Conservation (phyloP, 2,888 invertebrate species). For the Zygaena filipendulae region DNA sequence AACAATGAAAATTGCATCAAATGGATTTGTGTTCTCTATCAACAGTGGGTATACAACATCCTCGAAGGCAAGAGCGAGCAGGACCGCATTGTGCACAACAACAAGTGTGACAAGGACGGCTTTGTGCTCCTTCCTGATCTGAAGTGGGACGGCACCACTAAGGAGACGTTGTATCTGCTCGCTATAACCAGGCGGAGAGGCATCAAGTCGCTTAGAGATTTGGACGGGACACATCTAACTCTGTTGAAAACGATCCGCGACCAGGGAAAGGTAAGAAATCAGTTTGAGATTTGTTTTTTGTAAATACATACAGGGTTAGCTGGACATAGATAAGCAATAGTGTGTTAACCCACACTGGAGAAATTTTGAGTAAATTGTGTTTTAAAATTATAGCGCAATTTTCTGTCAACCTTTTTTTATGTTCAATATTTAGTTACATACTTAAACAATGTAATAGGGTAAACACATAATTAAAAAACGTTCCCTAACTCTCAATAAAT, state of each 20-base stretch:
- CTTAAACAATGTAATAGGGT: too few species aligned
- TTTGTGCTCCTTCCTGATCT: conserved; percentile 93
- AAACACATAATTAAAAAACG: too few species aligned
- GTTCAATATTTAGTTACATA: too few species aligned
- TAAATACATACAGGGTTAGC: neutral
- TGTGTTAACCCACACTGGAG: too few species aligned
- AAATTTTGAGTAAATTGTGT: too few species aligned
- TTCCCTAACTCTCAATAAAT: too few species aligned
- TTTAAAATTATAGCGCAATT: too few species aligned
- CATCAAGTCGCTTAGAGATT: conserved; percentile 87
- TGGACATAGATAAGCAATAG: too few species aligned
- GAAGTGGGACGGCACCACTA: conserved; percentile 90
- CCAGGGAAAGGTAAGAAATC: conserved; percentile 72
- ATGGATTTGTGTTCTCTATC: too few species aligned
- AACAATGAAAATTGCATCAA: too few species aligned
- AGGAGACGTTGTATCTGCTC: conserved; percentile 85
- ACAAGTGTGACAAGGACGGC: conserved; percentile 77
- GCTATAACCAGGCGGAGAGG: conserved; percentile 80
- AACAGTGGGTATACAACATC: conserved; percentile 98
- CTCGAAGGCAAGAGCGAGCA: conserved; percentile 90
- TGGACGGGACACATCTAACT: conserved; percentile 80
- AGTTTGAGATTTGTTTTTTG: neutral
- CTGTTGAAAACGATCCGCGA: conserved; percentile 83
- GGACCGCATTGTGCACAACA: conserved; percentile 82
- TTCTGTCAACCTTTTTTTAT: too few species aligned